Percentiles rank a stretch among this genome's conserved stretches.
Conservation (phyloP, 2,797 vertebrate genomes). For the Pseudotriccus pelzelni region DNA sequence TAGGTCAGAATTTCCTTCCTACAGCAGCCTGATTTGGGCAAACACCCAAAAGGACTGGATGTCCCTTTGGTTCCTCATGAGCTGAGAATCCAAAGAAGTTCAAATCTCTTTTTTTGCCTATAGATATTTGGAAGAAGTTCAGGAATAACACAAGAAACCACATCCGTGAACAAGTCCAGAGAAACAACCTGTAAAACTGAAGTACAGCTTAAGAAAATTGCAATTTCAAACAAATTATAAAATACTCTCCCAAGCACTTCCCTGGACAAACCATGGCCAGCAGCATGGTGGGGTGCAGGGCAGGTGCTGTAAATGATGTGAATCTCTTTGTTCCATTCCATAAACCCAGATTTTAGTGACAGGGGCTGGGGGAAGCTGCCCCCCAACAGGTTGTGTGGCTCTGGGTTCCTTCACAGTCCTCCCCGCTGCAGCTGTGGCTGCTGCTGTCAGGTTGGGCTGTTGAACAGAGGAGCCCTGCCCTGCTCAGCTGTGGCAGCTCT, state of each 20-base stretch:
- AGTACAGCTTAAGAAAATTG: background rate
- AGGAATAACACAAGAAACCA: background rate
- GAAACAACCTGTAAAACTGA: background rate
- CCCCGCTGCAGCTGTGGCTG: background rate
- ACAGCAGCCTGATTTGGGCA: background rate
- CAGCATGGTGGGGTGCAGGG: background rate
- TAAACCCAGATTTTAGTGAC: background rate
- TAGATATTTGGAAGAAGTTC: conserved; percentile 1
- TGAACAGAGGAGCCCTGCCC: background rate
- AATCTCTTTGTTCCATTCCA: background rate
- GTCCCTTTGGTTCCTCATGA: background rate
- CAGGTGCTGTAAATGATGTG: background rate
- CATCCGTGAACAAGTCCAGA: background rate
- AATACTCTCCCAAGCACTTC: background rate
- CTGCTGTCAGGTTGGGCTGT: background rate
- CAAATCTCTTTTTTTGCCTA: background rate
- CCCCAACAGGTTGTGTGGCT: background rate
- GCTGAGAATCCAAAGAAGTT: background rate
- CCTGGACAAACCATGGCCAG: background rate
- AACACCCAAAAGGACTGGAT: background rate
- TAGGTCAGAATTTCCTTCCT: background rate
- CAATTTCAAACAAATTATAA: background rate
- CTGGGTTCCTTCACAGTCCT: background rate
- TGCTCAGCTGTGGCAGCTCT: background rate
- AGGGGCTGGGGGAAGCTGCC: background rate